phyloP scores from a whole-genome alignment of 2,888 invertebrate species.

The Callyntrura sp. region DNA sequence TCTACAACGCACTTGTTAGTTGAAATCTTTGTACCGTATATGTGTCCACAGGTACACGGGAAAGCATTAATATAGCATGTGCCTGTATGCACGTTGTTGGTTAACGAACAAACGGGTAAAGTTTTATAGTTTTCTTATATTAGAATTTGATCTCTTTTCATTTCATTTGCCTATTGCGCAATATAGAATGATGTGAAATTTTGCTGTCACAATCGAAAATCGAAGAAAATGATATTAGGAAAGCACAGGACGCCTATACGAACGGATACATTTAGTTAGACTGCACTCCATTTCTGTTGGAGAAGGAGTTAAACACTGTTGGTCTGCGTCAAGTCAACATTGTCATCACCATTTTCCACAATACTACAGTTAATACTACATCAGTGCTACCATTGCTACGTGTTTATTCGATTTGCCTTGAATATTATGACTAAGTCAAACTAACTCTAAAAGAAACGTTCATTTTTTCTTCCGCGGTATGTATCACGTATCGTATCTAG shows the following conservation, averaged over 20 bases:
- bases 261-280: neutral
- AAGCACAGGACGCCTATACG: neutral
- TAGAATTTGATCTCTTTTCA: no score
- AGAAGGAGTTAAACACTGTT: no score
- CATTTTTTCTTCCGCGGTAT: neutral
- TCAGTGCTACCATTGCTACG: neutral
- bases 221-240: neutral
- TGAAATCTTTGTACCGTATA: no score
- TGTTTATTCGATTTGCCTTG: slow-evolving; percentile 7
- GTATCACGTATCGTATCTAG: neutral
- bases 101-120: no score
- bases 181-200: neutral
- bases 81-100: no score
- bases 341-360: neutral
- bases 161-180: neutral
- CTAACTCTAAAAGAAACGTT: neutral
- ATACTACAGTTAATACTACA: neutral
- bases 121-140: no score
- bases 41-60: no score
- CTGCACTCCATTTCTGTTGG: neutral
- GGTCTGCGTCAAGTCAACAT: neutral
- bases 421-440: slow-evolving; percentile 28
- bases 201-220: slow-evolving; percentile 12
- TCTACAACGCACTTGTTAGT: no score
- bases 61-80: no score